phyloP scores from a whole-genome alignment of 1,140 invertebrate species.

The Nylanderia fulva region DNA sequence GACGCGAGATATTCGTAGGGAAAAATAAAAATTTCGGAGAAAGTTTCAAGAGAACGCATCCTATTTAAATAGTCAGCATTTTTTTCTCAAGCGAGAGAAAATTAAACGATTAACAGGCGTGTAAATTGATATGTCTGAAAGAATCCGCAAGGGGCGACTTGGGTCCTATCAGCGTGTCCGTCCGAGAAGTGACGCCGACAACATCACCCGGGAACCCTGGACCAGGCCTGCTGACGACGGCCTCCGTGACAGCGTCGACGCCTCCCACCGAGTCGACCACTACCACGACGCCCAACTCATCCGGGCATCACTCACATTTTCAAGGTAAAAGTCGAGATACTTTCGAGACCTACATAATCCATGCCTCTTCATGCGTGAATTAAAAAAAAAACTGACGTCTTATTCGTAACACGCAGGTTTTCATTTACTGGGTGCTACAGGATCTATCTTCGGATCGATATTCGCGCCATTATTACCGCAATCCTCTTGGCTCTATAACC shows the following conservation, averaged over 20 bases:
- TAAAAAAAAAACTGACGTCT: not conserved
- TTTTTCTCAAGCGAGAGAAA: not conserved
- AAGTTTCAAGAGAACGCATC: not conserved
- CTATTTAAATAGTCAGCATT: not conserved
- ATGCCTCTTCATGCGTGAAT: too few species aligned
- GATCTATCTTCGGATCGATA: conserved; percentile 84
- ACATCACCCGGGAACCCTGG: conserved; percentile 82
- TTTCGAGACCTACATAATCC: not conserved
- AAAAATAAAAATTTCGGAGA: not conserved
- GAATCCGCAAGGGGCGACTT: conserved; percentile 82
- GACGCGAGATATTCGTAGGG: not conserved
- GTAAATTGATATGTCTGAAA: conserved; percentile 64
- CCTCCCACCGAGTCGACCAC: conserved; percentile 79
- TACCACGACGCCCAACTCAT: conserved; percentile 79
- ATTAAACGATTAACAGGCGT: conserved; percentile 7
- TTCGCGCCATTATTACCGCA: conserved; percentile 83
- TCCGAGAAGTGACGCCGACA: conserved; percentile 80
- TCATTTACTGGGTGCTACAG: conserved; percentile 82
- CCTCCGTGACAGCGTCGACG: conserved; percentile 80
- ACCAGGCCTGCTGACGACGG: conserved; percentile 83
- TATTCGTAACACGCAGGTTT: conserved; percentile 79
- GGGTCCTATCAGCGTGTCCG: conserved; percentile 83
- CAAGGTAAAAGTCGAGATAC: conserved; percentile 77
- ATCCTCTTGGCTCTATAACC: conserved; percentile 84
- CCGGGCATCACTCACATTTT: conserved; percentile 83